Base-by-base conservation (phyloP, 2,888 invertebrate species). In the Xestia ashworthii region DNA sequence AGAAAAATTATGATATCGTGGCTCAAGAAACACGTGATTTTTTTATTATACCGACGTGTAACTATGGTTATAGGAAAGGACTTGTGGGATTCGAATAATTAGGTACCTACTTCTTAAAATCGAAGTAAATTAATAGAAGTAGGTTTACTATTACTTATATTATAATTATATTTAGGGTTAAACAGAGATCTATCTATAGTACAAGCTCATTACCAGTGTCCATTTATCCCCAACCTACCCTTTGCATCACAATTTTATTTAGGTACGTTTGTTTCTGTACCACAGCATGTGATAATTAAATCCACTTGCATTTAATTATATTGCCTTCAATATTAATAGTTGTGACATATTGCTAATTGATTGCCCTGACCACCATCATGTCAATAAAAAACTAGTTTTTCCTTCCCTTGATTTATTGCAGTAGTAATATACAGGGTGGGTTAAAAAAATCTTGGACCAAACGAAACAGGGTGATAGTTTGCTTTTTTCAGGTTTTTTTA, bases 321-420 rank as follows among this genome's bases (percentile, higher is more conserved):
- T 72, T 66, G 50, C 74, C 78, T 64, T 78, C 60, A 81, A 32
- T 53, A 70, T 58, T 62, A 53, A 44, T 72, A 82, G 58, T 69
- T 62, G 12, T 58, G n/a, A 69, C 53, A 62, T 82, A 50, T 25
- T 71, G 19, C 44, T 74, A 82, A 84, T 64, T 84, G 62, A 74
- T 74, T 75, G 74, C 69, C 11, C 41, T 85, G 66, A 70, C 69
- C 46, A 78, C 66, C 41, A 22, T 25, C 16, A 44, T 65, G n/a
- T 41, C n/a, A 22, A 64, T 64, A 78, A 48, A 46, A 62, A 68
- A 71, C 69, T 3, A 74, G 71, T 62, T 78, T 71, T 81, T 72
- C 71, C 38, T 82, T 25, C 44, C 38, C n/a, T 11, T 48, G 48
- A 78, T 81, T 85, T 71, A 68, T 66, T 65, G 41, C 64, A 58